A percentile compares a stretch with the other conserved stretches of the same genome.
Evolutionary conservation across 2,113 vertebrate genomes (phyloP).

Genomic region (Sapayoa aenigma): DNA sequence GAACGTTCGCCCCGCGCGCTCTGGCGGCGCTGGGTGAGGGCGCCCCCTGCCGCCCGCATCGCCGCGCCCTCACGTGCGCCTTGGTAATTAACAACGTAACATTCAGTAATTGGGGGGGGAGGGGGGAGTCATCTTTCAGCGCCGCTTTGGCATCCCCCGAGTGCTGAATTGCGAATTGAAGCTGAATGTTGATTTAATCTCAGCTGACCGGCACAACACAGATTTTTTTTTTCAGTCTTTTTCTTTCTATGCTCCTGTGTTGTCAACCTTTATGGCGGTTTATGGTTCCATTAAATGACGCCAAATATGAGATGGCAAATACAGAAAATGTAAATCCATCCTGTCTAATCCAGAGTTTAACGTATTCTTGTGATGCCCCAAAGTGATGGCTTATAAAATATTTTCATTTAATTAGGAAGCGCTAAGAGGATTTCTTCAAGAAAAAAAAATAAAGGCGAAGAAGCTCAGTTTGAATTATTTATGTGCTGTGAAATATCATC

Average conservation of each 20-base stretch:
- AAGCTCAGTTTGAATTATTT: constrained; percentile 33
- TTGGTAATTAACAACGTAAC: neutral
- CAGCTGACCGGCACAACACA: accelerated
- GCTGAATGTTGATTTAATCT: neutral
- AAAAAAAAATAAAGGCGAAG: neutral
- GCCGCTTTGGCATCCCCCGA: neutral
- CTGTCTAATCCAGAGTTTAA: constrained; percentile 26
- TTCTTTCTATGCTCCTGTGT: accelerated
- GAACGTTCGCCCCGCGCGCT: neutral
- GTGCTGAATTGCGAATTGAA: neutral
- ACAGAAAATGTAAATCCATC: neutral
- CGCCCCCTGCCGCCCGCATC: neutral
- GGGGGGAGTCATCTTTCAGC: accelerated
- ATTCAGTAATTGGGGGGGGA: accelerated
- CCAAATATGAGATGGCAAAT: accelerated
- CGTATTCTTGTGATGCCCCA: constrained; percentile 40
- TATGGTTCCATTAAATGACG: neutral
- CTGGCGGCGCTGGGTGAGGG: neutral
- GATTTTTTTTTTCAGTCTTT: accelerated
- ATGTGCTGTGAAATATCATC: neutral
- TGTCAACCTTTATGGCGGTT: neutral
- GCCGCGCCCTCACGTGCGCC: no score
- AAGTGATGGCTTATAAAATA: constrained; percentile 34
- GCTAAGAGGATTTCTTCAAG: constrained; percentile 46
- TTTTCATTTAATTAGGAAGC: constrained; percentile 55